Evolutionary conservation across 2,113 vertebrate genomes (phyloP), one percentile per base, ranked within the genome.

Genomic region (Chloropsis cyanopogon): DNA sequence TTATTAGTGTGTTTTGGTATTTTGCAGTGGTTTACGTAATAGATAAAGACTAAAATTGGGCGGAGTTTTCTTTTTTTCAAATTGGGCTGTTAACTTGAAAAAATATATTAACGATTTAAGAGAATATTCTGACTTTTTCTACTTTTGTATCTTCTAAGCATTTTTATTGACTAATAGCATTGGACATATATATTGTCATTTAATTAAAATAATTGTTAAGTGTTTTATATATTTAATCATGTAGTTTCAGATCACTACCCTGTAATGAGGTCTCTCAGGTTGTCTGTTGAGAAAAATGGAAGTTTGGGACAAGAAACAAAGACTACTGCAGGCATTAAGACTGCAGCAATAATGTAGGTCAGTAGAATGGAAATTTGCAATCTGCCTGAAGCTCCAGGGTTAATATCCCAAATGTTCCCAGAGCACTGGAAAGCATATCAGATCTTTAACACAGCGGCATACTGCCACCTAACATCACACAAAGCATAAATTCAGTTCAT

Each of bases 391-490:
- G 54, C 82, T 91, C 17, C 29, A 18, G 82, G 35, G 54, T 95
- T 96, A 92, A 78, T 73, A 88, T 80, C 82, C 75, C 59, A 94
- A 95, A 70, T 68, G 44, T 86, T 90, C 33, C 47, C 69, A 59
- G 52, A 86, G 47, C 60, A 19, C 64, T 77, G 17, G 47, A 75
- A 95, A 41, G 29, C 54, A 17, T 47, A 83, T 82, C 47, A 80
- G 73, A 76, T 93, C 46, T 95, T 93, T 70, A 91, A 66, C 33
- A 7, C 16, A 89, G 89, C 2, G 0, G 37, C 68, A 95, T 54
- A 93, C 92, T 95, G 95, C 94, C 92, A 96, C 90, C 95, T 96
- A 96, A 96, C 95, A 92, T 94, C 90, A 52, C 59, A 59, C 4
- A 63, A 85, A 65, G 70, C 33, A 52, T 80, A 66, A 80, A 70